A percentile compares a stretch with the other conserved stretches of the same genome.
These are phyloP conservation scores for Capromys pilorides DNA, from an alignment of 2,797 vertebrate genomes.

Conservation along the genomic window DNA sequence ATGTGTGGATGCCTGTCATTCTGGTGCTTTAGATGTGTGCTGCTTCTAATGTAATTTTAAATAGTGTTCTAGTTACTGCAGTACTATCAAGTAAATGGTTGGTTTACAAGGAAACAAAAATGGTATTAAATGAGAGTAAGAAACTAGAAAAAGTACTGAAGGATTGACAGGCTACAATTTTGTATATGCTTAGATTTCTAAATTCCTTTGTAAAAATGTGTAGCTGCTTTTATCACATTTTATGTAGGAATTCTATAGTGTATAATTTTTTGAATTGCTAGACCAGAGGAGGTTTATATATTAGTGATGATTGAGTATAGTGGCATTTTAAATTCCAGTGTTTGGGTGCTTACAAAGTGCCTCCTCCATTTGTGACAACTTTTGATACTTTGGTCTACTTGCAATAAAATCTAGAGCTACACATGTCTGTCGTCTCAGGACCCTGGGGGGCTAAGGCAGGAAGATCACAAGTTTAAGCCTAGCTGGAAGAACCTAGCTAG, in stretches of 20 bases:
- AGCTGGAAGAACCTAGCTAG: not conserved
- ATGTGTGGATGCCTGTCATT: no score
- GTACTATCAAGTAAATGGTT: no score
- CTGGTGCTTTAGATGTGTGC: no score
- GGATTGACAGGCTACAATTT: no score
- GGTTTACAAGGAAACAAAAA: no score
- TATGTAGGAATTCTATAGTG: slow-evolving; percentile 1
- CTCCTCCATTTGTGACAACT: not conserved
- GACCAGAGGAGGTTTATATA: not conserved
- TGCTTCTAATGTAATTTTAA: no score
- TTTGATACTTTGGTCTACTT: not conserved
- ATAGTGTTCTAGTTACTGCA: no score
- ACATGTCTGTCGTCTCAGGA: not conserved
- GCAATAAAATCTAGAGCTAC: not conserved
- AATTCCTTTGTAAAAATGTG: no score
- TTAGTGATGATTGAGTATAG: not conserved
- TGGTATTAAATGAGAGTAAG: no score
- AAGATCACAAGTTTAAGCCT: not conserved
- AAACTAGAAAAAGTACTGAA: no score
- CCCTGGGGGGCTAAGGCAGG: not conserved
- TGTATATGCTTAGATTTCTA: no score
- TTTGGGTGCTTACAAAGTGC: not conserved
- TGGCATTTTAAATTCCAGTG: not conserved
- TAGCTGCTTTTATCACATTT: no score
- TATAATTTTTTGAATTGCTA: not conserved